Evolutionary conservation across 1,140 invertebrate genomes (phyloP).

Genomic region (Drosophila paulistorum): DNA sequence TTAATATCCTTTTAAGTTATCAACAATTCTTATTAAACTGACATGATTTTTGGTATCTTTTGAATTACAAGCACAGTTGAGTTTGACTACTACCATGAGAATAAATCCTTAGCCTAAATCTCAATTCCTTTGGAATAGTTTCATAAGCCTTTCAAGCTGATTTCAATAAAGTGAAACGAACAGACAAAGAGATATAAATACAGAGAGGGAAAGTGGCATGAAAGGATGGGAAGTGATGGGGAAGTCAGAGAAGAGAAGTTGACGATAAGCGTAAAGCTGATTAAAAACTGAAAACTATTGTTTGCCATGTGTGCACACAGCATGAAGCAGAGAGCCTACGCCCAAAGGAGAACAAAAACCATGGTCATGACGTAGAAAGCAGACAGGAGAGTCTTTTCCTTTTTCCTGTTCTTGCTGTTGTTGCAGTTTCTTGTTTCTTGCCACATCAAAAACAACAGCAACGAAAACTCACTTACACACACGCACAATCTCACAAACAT

Average conservation of each 20-base stretch:
- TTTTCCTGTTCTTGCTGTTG: constrained; percentile 8
- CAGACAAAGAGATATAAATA: constrained; percentile 10
- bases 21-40: background rate
- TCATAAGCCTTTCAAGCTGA: constrained; percentile 56
- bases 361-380: constrained; percentile 21
- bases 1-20: background rate
- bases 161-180: constrained; percentile 31
- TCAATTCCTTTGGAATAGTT: constrained; percentile 11
- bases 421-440: constrained; percentile 52
- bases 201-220: constrained; percentile 16
- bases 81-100: background rate
- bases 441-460: constrained; percentile 35
- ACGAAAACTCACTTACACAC: constrained; percentile 56
- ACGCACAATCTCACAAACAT: constrained; percentile 26
- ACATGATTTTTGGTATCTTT: background rate
- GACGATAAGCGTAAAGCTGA: constrained; percentile 70
- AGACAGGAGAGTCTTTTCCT: background rate
- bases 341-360: constrained; percentile 27
- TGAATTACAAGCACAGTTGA: background rate
- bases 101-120: background rate
- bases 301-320: constrained; percentile 5
- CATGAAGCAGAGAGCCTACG: constrained; percentile 10
- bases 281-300: constrained; percentile 79
- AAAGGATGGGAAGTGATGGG: background rate
- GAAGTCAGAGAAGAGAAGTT: background rate